phyloP scores from a whole-genome alignment of 1,140 invertebrate genomes.

The Magallana ariakensis region DNA sequence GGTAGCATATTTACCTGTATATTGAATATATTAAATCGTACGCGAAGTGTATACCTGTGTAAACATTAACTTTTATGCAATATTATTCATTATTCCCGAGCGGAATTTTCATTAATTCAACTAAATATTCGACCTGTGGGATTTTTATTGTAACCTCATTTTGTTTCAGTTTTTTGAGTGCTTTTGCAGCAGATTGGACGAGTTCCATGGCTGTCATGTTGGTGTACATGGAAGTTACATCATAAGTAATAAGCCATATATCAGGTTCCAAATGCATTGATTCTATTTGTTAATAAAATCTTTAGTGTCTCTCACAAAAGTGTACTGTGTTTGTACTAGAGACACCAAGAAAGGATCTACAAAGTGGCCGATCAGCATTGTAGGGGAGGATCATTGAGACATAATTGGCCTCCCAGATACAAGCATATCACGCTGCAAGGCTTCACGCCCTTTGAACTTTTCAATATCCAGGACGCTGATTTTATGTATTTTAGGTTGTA shows the following conservation, averaged over 20 bases:
- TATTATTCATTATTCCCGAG: neutral
- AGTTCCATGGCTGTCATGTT: neutral
- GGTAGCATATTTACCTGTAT: too few relatives aligned
- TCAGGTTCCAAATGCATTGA: neutral
- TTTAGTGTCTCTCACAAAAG: neutral
- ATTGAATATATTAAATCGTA: too few relatives aligned
- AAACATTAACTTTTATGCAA: too few relatives aligned
- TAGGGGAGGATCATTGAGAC: neutral
- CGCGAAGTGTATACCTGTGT: too few relatives aligned
- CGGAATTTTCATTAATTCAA: neutral
- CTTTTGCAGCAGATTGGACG: neutral
- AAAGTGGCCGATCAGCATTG: neutral
- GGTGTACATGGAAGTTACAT: neutral
- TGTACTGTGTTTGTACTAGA: neutral
- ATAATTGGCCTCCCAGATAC: neutral
- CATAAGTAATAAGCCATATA: neutral
- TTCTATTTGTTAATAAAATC: conserved; percentile 11
- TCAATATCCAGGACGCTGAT: neutral
- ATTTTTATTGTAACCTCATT: neutral
- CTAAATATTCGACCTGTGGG: neutral
- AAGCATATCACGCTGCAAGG: neutral
- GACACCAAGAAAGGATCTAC: neutral
- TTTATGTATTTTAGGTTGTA: conserved; percentile 12
- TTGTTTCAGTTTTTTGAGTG: neutral
- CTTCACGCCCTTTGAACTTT: neutral